Evolutionary conservation across 2,888 invertebrate genomes (phyloP).

Genomic region (Andrena flavipes): DNA sequence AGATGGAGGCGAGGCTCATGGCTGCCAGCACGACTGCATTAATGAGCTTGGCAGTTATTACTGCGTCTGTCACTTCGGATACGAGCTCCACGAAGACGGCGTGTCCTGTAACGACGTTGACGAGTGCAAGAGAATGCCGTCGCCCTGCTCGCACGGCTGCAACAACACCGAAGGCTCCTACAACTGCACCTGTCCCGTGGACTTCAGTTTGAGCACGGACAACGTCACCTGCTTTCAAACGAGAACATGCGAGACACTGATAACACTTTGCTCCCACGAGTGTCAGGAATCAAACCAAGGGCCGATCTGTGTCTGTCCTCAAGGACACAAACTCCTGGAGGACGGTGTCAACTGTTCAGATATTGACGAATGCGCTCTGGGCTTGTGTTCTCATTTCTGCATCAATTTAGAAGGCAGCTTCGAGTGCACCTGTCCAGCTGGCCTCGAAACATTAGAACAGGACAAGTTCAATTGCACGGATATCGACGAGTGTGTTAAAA

Average conservation of each 20-base stretch:
- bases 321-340: slow-evolving; percentile 84
- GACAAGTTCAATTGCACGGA: slow-evolving; percentile 74
- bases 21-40: slow-evolving; percentile 86
- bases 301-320: slow-evolving; percentile 86
- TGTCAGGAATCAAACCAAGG: slow-evolving; percentile 76
- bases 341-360: slow-evolving; percentile 84
- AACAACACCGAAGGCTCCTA: slow-evolving; percentile 78
- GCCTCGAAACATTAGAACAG: slow-evolving; percentile 69
- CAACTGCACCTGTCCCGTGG: slow-evolving; percentile 85
- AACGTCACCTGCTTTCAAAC: slow-evolving; percentile 74
- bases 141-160: slow-evolving; percentile 78
- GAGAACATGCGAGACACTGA: slow-evolving; percentile 63
- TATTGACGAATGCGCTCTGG: slow-evolving; percentile 86
- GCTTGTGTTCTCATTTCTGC: slow-evolving; percentile 87
- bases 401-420: slow-evolving; percentile 85
- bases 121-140: slow-evolving; percentile 76
- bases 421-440: slow-evolving; percentile 86
- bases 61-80: slow-evolving; percentile 84
- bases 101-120: slow-evolving; percentile 79
- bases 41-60: slow-evolving; percentile 83
- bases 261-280: slow-evolving; percentile 71
- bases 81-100: slow-evolving; percentile 79
- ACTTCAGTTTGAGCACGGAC: slow-evolving; percentile 73
- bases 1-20: slow-evolving; percentile 85
- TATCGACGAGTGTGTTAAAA: slow-evolving; percentile 67